Evolutionary conservation across 2,113 vertebrate species (phyloP), one percentile per base, ranked within the genome.

Genomic region (Porphyrio hochstetteri): DNA sequence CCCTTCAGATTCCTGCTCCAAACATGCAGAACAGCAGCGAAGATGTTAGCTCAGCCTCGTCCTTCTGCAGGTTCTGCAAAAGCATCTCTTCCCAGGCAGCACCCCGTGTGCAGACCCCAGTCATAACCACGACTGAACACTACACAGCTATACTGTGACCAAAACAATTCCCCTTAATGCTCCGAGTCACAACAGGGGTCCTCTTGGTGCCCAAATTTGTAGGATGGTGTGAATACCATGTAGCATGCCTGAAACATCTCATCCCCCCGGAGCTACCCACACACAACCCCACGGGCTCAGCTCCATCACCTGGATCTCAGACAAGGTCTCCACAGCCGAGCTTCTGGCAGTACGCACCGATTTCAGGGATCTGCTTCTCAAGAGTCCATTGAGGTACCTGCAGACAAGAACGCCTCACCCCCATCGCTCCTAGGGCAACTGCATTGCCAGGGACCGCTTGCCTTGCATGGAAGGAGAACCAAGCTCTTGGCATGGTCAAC

Each of bases 161-260:
- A 44, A 40, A 57, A 44, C 48, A 35, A 35, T 20, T 12, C 35
- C 63, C n/a, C 42, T 60, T 21, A 28, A 18, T 10, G 38, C 27
- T 52, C 36, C 0, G 21, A n/a, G 35, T 7, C 82, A 10, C 0
- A 5, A 35, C 1, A 36, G 10, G 35, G 68, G 72, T 5, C 18
- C 25, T 72, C 3, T 3, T 3, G 12, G 31, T 59, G 44, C 76
- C 71, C 48, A 24, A 0, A 28, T 31, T 7, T 36, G 20, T 14
- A 61, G 82, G 50, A 9, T 53, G 50, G 17, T 52, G 29, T 19
- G 29, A 76, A 48, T 23, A 48, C 23, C 69, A 23, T 0, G 1
- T 3, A 38, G 46, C 56, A 35, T 84, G 24, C 29, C 86, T 29
- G 23, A 69, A 44, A 23, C 17, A 24, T 10, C 36, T 24, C 36